Conservation (phyloP, 2,888 invertebrate genomes). For the Clanis bilineata region DNA sequence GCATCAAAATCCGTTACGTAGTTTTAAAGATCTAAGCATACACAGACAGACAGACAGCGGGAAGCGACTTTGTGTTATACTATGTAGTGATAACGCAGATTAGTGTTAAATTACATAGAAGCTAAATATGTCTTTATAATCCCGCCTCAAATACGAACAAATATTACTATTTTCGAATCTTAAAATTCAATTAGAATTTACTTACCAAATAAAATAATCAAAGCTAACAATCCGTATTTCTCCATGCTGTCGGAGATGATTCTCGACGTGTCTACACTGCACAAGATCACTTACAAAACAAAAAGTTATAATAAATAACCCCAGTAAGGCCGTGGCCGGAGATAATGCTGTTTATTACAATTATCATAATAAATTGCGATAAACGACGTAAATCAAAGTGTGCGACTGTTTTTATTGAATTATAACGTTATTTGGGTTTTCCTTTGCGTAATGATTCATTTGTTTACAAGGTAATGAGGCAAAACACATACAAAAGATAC, state of each 20-base stretch:
- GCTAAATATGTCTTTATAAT: no score
- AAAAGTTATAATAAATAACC: slow-evolving; percentile 7
- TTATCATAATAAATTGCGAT: background rate
- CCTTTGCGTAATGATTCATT: background rate
- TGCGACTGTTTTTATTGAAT: background rate
- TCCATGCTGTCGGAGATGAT: background rate
- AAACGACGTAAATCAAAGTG: background rate
- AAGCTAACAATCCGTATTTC: background rate
- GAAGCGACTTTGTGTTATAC: no score
- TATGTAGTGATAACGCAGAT: no score
- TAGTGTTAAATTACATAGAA: no score
- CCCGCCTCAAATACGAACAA: no score
- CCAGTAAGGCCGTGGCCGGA: slow-evolving; percentile 25
- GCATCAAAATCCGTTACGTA: no score
- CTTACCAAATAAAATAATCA: background rate
- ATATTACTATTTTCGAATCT: no score
- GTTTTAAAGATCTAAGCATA: no score
- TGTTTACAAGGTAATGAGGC: background rate
- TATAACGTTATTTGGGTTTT: background rate
- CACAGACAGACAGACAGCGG: no score
- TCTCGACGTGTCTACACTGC: background rate
- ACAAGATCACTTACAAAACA: background rate
- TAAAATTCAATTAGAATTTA: background rate
- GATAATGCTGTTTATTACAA: slow-evolving; percentile 25
- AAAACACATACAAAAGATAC: no score